A percentile compares a stretch with the other conserved stretches of the same genome.
Conservation (phyloP, 2,888 invertebrate genomes). For the Ptycholaimellus sp. region DNA sequence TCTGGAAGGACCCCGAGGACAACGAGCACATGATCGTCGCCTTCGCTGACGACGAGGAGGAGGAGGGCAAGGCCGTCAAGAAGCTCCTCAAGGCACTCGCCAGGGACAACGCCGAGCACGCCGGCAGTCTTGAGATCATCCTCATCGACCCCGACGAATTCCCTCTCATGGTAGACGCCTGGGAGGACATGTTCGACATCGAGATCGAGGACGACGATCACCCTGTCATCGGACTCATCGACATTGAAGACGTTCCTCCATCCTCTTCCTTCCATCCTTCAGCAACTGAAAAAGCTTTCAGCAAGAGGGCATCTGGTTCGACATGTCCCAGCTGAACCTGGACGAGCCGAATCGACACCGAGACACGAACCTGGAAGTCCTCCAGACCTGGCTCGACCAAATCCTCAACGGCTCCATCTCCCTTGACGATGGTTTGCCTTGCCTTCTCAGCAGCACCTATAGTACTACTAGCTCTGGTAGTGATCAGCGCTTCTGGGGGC, state of each 20-base stretch:
- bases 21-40: slow-evolving; percentile 23
- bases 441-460: no score
- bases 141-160: slow-evolving; percentile 26
- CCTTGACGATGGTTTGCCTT: slow-evolving; percentile 22
- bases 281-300: no score
- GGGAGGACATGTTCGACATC: slow-evolving; percentile 27
- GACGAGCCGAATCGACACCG: slow-evolving; percentile 23
- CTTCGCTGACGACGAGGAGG: slow-evolving; percentile 23
- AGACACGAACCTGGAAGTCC: slow-evolving; percentile 23
- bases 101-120: slow-evolving; percentile 24
- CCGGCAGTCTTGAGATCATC: slow-evolving; percentile 23
- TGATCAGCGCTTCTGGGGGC: no score
- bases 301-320: slow-evolving; percentile 25
- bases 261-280: no score
- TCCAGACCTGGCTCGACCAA: slow-evolving; percentile 25
- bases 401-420: slow-evolving; percentile 22
- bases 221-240: slow-evolving; percentile 24
- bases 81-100: slow-evolving; percentile 21
- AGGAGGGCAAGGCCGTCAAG: slow-evolving; percentile 22
- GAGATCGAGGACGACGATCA: slow-evolving; percentile 26
- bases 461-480: no score
- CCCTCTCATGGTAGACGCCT: slow-evolving; percentile 26
- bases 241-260: slow-evolving; percentile 24
- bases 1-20: slow-evolving; percentile 24
- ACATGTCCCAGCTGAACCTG: slow-evolving; percentile 24